A percentile compares a stretch with the other conserved stretches of the same genome.
Conservation (phyloP, 1,140 invertebrate genomes). For the Penaeus chinensis region DNA sequence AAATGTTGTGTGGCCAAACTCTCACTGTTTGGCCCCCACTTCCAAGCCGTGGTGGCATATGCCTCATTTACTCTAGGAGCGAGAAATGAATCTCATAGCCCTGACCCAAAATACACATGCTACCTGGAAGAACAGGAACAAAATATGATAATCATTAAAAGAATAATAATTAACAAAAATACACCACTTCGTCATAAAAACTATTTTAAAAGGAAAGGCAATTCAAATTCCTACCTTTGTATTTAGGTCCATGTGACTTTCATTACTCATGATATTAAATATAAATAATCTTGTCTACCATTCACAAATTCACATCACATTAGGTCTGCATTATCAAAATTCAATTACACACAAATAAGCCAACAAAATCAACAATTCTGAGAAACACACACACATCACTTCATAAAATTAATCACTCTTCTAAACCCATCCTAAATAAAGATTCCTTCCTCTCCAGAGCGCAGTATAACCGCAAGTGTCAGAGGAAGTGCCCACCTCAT, state of each 20-base stretch:
- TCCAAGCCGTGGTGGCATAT: conserved; percentile 44
- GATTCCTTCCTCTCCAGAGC: conserved; percentile 29
- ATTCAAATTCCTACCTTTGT: not conserved
- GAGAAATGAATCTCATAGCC: conserved; percentile 3
- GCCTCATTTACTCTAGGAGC: conserved; percentile 33
- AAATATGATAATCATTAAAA: not conserved
- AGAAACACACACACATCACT: no score
- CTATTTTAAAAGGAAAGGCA: no score
- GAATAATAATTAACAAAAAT: not conserved
- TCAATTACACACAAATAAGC: no score
- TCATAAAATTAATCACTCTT: no score
- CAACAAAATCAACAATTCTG: no score
- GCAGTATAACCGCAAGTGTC: conserved; percentile 35
- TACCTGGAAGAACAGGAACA: conserved; percentile 28
- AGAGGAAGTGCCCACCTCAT: conserved; percentile 37
- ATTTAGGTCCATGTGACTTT: no score
- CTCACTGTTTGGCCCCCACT: conserved; percentile 54
- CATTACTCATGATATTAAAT: no score
- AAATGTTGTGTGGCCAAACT: conserved; percentile 56
- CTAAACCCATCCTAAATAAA: not conserved
- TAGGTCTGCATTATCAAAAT: no score
- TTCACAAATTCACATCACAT: no score
- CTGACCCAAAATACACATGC: conserved; percentile 5
- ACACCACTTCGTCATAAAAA: not conserved
- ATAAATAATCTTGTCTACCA: no score